phyloP scores from a whole-genome alignment of 2,797 vertebrate genomes.

The Tympanoctomys barrerae region DNA sequence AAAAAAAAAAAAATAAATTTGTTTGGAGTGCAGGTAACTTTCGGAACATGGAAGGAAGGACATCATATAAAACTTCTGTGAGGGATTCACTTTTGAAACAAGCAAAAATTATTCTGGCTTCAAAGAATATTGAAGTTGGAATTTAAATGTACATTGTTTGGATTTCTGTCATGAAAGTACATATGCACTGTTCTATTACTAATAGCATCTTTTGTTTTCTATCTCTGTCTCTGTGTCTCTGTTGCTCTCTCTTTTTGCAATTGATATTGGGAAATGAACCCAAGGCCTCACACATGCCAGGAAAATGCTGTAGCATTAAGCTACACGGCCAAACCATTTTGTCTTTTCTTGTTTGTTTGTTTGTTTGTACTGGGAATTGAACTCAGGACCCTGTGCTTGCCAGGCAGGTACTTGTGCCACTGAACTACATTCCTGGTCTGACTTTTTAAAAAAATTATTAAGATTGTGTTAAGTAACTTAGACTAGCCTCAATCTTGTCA shows the following conservation, averaged over 20 bases:
- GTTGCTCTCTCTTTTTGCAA: neutral
- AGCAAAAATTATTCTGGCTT: constrained; percentile 18
- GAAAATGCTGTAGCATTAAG: neutral
- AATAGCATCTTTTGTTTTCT: neutral
- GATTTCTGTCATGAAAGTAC: neutral
- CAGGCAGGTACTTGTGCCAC: too few relatives aligned
- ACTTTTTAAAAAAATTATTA: neutral
- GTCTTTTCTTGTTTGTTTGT: too few relatives aligned
- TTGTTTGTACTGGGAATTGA: too few relatives aligned
- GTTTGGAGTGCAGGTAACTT: neutral
- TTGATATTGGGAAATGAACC: neutral
- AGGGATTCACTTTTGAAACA: neutral
- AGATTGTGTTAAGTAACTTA: neutral
- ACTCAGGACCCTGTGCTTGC: too few relatives aligned
- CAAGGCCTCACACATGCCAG: neutral
- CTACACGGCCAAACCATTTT: neutral
- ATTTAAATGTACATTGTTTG: constrained; percentile 29
- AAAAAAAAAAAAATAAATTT: neutral
- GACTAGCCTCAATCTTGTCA: neutral
- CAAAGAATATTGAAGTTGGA: constrained; percentile 1
- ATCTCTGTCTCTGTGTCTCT: neutral
- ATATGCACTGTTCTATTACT: neutral
- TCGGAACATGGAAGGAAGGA: neutral
- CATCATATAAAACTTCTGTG: neutral
- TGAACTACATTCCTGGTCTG: too few relatives aligned